These are phyloP conservation scores for Samia ricini DNA, from an alignment of 1,140 invertebrate species.

Conservation along the genomic window DNA sequence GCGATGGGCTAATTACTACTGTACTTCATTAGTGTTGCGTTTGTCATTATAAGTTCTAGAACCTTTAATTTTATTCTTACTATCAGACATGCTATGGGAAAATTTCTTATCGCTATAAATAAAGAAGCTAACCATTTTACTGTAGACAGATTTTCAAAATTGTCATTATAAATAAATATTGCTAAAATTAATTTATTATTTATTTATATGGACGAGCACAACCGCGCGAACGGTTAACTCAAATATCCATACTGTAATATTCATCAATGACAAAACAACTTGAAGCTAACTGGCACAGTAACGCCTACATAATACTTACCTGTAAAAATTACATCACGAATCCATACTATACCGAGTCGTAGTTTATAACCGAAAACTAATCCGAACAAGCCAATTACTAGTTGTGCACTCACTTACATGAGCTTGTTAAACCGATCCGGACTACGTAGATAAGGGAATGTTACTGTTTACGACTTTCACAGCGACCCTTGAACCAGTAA, in stretches of 20 bases:
- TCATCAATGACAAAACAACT: background rate
- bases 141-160: too few species aligned
- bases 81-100: background rate
- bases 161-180: too few species aligned
- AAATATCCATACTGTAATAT: background rate
- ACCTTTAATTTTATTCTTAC: background rate
- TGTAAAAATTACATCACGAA: background rate
- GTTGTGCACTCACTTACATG: too few species aligned
- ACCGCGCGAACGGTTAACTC: background rate
- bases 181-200: background rate
- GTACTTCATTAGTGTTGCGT: background rate
- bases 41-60: background rate
- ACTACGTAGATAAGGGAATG: background rate
- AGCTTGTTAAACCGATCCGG: background rate
- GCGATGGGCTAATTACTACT: background rate
- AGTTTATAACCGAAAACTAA: background rate
- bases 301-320: background rate
- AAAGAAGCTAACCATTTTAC: too few species aligned
- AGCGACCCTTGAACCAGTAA: conserved; percentile 34
- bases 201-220: background rate
- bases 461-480: conserved; percentile 4
- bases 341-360: background rate
- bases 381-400: background rate
- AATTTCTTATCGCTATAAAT: too few species aligned
- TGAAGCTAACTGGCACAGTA: background rate